Percentiles rank a stretch among this genome's conserved stretches.
These are phyloP conservation scores for Leuciscus idus DNA, from an alignment of 2,113 vertebrate genomes.

Conservation along the genomic window DNA sequence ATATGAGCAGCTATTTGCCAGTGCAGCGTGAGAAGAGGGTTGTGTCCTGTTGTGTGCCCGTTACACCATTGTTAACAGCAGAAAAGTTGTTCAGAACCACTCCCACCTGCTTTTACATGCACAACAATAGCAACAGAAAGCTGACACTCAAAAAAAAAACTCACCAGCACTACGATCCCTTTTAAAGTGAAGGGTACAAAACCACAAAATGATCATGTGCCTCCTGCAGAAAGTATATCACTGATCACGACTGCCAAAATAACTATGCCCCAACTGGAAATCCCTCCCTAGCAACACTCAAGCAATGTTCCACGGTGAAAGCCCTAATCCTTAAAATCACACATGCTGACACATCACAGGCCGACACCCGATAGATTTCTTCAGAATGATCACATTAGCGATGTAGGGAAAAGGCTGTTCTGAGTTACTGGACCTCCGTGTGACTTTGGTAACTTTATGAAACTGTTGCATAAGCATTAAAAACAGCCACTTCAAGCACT, in stretches of 20 bases:
- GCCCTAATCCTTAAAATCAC: constrained; percentile 42
- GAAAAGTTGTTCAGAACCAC: constrained; percentile 63
- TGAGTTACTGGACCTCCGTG: constrained; percentile 10
- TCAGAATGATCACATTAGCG: constrained; percentile 22
- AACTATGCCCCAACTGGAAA: constrained; percentile 15
- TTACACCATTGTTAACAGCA: constrained; percentile 66
- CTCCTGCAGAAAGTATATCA: neutral
- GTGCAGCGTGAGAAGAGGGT: constrained; percentile 1
- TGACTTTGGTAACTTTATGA: constrained; percentile 29
- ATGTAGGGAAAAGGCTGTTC: neutral
- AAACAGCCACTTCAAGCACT: constrained; percentile 21
- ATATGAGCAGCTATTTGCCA: neutral
- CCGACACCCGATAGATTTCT: constrained; percentile 23
- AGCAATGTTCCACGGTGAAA: constrained; percentile 1
- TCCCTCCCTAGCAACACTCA: constrained; percentile 31
- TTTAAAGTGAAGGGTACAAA: constrained; percentile 23
- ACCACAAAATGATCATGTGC: constrained; percentile 9
- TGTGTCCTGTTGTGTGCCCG: constrained; percentile 60
- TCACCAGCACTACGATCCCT: constrained; percentile 20
- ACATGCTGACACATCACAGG: constrained; percentile 29
- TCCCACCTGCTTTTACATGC: constrained; percentile 65
- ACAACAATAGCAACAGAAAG: constrained; percentile 69
- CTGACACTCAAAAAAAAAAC: constrained; percentile 13
- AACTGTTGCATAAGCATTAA: constrained; percentile 43
- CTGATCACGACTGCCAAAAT: constrained; percentile 19